Conservation (phyloP, 1,140 invertebrate species). For the Ganaspis sp. region DNA sequence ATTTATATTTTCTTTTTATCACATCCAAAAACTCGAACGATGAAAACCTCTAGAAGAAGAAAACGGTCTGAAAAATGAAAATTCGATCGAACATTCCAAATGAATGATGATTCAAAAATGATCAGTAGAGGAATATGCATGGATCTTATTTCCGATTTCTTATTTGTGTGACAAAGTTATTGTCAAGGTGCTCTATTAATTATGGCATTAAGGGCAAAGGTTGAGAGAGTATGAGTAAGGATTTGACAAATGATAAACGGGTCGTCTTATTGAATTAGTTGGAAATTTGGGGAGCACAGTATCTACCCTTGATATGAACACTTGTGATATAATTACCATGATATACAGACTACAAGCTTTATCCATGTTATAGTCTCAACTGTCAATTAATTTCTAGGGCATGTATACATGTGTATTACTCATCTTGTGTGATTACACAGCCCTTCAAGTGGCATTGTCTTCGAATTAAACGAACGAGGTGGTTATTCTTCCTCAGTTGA, state of each 20-base stretch:
- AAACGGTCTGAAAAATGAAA: no score
- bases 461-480: background rate
- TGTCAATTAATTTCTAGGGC: slow-evolving; percentile 9
- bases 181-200: no score
- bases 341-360: background rate
- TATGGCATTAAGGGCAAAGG: no score
- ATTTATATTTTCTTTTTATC: no score
- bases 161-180: no score
- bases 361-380: background rate
- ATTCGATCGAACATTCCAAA: no score
- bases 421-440: background rate
- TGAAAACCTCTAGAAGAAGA: no score
- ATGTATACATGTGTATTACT: background rate
- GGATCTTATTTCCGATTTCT: no score
- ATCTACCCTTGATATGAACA: background rate
- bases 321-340: slow-evolving; percentile 23
- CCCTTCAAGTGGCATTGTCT: background rate
- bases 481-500: background rate
- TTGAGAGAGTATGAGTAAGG: background rate
- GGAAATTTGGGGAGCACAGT: background rate
- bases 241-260: slow-evolving; percentile 7
- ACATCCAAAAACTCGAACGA: no score
- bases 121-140: no score
- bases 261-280: background rate
- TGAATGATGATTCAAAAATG: no score